These are phyloP conservation scores for Harpagus bidentatus DNA, from an alignment of 2,113 vertebrate genomes.

Conservation along the genomic window DNA sequence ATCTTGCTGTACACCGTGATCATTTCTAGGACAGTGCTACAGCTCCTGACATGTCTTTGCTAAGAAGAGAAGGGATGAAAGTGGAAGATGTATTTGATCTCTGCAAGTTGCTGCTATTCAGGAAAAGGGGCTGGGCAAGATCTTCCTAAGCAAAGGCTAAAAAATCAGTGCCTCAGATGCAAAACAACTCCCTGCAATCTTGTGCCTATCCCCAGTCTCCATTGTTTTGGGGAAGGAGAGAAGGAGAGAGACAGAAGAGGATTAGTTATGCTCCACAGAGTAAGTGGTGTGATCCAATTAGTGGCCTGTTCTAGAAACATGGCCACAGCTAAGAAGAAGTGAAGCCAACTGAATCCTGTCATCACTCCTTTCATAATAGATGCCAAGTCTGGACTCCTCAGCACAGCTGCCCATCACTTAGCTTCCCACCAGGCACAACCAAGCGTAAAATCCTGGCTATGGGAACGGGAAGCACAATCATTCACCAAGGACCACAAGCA, in stretches of 20 bases:
- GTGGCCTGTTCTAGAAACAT: neutral
- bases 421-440: neutral
- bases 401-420: slow-evolving; percentile 33
- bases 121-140: neutral
- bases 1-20: neutral
- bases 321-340: neutral
- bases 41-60: neutral
- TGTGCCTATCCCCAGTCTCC: neutral
- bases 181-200: neutral
- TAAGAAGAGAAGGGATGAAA: neutral
- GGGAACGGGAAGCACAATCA: neutral
- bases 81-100: neutral
- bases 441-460: neutral
- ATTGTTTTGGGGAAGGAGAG: neutral
- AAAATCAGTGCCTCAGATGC: neutral
- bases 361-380: neutral
- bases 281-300: slow-evolving; percentile 35
- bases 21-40: neutral
- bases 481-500: neutral
- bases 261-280: neutral
- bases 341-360: slow-evolving; percentile 16
- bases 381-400: neutral
- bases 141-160: neutral
- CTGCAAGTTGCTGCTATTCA: neutral
- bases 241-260: neutral